Base-by-base conservation (phyloP, 2,888 invertebrate species). In the Sycophila texana region DNA sequence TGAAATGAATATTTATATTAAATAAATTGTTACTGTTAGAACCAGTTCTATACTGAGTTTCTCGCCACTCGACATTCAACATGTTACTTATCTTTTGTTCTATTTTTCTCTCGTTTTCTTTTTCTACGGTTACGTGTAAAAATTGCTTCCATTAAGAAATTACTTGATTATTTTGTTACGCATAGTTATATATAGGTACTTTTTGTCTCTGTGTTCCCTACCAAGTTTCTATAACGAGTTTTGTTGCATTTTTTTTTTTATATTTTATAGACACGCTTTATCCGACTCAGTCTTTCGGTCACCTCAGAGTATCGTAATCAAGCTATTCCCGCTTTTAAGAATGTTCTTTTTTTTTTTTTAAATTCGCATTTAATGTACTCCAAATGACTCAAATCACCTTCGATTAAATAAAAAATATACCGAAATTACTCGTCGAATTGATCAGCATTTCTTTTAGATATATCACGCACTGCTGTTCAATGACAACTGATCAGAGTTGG, bases 41-140 rank as follows among this genome's bases (percentile, higher is more conserved):
- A 77, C 67, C 60, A 76, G 71, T 74, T 63, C 20, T 74, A 58
- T 30, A 74, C 66, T 77, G 71, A 74, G 49, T 79, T 81, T 81
- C 79, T 82, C 75, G 76, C 81, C 83, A 81, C 82, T 82, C 82
- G 73, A 80, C 39, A 39, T 81, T 79, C 53, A 82, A 77, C 66
- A 77, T 75, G 72, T 61, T 72, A 39, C 39, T 53, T 73, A 76
- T 68, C 39, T 75, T 39, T 49, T 58, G 57, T 20, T 61, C 12
- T n/a, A 20, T 72, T 60, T 53, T 30, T 49, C 47, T 74, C 22
- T 57, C 14, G 51, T 22, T 66, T 73, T 71, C n/a, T 70, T 39
- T 39, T 47, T 73, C 58, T 73, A 81, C 68, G 58, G 65, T 73
- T 75, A 81, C 78, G 79, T 58, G 73, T 76, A 79, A 79, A 75